Percentiles rank a stretch among this genome's conserved stretches.
These are phyloP conservation scores for Okamejei kenojei DNA, from an alignment of 2,797 vertebrate genomes.

Conservation along the genomic window DNA sequence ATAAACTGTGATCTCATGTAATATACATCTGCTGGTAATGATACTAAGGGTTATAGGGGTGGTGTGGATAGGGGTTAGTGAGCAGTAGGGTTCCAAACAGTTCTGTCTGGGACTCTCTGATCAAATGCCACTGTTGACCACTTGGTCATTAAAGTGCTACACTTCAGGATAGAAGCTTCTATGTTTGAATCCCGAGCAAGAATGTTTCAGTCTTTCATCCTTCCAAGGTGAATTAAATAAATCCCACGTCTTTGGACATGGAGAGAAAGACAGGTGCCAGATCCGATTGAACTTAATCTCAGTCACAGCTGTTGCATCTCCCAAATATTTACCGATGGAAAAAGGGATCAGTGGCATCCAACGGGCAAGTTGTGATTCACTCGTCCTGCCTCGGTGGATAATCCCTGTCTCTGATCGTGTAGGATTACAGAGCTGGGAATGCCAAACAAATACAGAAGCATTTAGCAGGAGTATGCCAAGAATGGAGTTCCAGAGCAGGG, in stretches of 20 bases:
- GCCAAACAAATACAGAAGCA: not conserved
- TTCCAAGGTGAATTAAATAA: constrained; percentile 1
- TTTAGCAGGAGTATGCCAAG: not conserved
- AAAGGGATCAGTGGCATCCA: not conserved
- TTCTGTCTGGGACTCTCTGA: not conserved
- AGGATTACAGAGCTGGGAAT: not conserved
- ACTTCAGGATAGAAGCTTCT: not conserved
- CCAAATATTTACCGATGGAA: constrained; percentile 13
- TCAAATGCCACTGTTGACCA: not conserved
- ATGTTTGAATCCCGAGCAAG: not conserved
- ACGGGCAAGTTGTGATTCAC: not conserved
- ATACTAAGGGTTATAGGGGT: no score
- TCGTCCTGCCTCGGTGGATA: not conserved
- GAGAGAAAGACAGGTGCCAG: not conserved
- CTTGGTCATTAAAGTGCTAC: not conserved
- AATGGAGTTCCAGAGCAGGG: not conserved
- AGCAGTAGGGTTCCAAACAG: not conserved
- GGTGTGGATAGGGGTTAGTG: not conserved
- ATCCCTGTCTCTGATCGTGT: not conserved
- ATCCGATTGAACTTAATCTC: not conserved
- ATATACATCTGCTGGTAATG: not conserved
- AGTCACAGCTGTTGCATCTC: not conserved
- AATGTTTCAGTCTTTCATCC: constrained; percentile 6
- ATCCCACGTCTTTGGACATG: constrained; percentile 1
- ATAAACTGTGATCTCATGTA: not conserved